phyloP scores from a whole-genome alignment of 53 echinoderm and acorn worm genomes.

The Zoroaster sp. region DNA sequence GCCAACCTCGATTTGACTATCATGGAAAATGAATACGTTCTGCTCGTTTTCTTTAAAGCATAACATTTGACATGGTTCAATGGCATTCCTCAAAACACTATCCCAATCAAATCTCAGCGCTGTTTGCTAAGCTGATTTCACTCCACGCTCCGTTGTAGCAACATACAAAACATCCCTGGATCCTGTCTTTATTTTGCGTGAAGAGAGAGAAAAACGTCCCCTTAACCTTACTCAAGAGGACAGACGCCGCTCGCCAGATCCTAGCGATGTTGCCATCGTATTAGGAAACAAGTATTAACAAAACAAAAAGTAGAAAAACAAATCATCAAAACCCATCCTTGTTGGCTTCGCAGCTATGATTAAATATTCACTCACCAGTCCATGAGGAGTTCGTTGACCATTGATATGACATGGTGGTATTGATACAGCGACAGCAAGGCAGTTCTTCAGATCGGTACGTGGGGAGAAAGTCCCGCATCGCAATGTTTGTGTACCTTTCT shows the following conservation, averaged over 20 bases:
- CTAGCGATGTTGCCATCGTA: not conserved
- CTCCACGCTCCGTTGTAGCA: constrained; percentile 2
- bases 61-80: not conserved
- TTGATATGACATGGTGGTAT: not conserved
- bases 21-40: no score
- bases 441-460: not conserved
- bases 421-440: not conserved
- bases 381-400: not conserved
- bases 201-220: not conserved
- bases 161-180: not conserved
- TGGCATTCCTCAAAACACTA: not conserved
- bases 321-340: not conserved
- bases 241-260: not conserved
- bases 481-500: not conserved
- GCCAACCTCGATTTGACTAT: not conserved
- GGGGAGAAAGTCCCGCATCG: not conserved
- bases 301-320: not conserved
- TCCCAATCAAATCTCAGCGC: not conserved
- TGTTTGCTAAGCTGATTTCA: not conserved
- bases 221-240: not conserved
- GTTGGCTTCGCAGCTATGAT: not conserved
- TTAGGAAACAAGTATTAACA: not conserved
- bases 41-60: not conserved
- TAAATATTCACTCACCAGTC: not conserved
- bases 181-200: not conserved